Evolutionary conservation across 1,140 invertebrate species (phyloP), one percentile per base, ranked within the genome.

Genomic region (Orchesella cincta): DNA sequence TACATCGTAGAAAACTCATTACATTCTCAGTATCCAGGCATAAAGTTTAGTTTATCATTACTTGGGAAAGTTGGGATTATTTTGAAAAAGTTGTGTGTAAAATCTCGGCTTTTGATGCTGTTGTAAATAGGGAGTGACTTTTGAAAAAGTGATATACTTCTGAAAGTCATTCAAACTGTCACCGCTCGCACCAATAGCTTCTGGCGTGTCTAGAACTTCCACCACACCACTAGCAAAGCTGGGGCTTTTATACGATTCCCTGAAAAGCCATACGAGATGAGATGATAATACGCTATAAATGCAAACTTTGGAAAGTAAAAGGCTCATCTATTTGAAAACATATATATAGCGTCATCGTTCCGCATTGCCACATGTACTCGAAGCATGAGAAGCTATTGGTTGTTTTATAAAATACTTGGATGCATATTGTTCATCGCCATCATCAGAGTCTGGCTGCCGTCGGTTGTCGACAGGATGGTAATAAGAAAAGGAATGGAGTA

Each of bases 1-100:
- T n/a, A n/a, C n/a, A n/a, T n/a, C n/a, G n/a, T n/a, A n/a, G n/a
- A n/a, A n/a, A n/a, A n/a, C n/a, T n/a, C n/a, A n/a, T n/a, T n/a
- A n/a, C n/a, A n/a, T n/a, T n/a, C n/a, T n/a, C n/a, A n/a, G n/a
- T n/a, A n/a, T n/a, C n/a, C n/a, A n/a, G n/a, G n/a, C n/a, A n/a
- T 33, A 31, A 67, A 12, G 2, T 33, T 67, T 33, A 8, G 62
- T 67, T 67, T 67, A 67, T 67, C 62, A 67, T 67, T 67, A 3
- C 31, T 31, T 12, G 5, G 23, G 14, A 67, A 67, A 67, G 31
- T 31, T 31, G 23, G 5, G 29, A 67, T 31, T 12, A 67, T 31
- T 29, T 67, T 67, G 52, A 57, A 57, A 14, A n/a, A 57, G 12
- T 57, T 57, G 8, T 31, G 62, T 5, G 26, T 33, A 29, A 31